Evolutionary conservation across 2,888 invertebrate species (phyloP).

Genomic region (Heliconius hortense): DNA sequence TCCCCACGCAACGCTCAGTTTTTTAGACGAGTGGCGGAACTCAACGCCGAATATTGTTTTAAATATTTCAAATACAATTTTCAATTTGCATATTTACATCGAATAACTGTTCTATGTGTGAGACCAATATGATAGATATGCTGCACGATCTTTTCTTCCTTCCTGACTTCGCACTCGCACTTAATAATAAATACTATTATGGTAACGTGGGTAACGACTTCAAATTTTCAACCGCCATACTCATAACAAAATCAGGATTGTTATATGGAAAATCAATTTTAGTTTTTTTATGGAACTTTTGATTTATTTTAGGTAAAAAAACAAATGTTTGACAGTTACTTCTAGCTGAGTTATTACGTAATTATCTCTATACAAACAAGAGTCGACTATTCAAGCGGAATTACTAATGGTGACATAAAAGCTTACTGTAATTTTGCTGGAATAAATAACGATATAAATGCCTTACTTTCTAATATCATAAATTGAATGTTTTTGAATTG

Average conservation of each 20-base stretch:
- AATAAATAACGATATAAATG: background rate
- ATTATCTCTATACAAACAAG: constrained; percentile 25
- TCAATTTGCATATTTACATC: constrained; percentile 55
- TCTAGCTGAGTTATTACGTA: constrained; percentile 28
- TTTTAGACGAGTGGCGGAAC: background rate
- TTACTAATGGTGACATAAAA: constrained; percentile 35
- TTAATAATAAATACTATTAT: constrained; percentile 52
- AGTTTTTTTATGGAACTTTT: background rate
- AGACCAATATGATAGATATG: constrained; percentile 74
- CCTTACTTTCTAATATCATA: background rate
- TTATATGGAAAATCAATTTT: background rate
- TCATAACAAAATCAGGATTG: background rate
- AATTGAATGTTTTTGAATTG: too few relatives aligned
- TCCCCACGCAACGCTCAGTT: background rate
- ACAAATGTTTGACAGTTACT: constrained; percentile 4
- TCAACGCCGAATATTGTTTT: background rate
- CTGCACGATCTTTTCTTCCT: constrained; percentile 66
- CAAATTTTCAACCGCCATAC: background rate
- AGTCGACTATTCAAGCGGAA: constrained; percentile 30
- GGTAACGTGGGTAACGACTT: constrained; percentile 48
- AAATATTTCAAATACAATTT: constrained; percentile 50
- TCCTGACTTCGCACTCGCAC: constrained; percentile 59
- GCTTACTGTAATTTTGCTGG: background rate
- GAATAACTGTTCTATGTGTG: constrained; percentile 65
- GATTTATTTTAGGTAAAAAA: background rate